These are phyloP conservation scores for Drosophila anceps DNA, from an alignment of 2,888 invertebrate species.

Conservation along the genomic window DNA sequence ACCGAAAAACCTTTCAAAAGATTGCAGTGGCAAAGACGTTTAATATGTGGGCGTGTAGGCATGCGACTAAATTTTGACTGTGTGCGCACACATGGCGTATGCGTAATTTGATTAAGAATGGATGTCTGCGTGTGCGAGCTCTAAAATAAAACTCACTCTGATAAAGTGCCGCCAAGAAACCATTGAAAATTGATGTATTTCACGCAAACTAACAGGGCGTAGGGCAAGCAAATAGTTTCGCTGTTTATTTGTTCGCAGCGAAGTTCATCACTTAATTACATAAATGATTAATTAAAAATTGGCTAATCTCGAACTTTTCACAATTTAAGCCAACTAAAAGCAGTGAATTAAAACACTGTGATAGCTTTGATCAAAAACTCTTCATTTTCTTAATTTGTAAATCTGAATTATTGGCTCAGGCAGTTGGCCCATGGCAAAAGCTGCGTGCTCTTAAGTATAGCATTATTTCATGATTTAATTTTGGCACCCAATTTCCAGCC, in stretches of 20 bases:
- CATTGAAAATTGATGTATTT: slow-evolving; percentile 10
- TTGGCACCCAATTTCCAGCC: slow-evolving; percentile 26
- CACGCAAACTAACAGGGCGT: neutral
- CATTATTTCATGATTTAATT: slow-evolving; percentile 46
- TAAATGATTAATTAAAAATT: too few species aligned
- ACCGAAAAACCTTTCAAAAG: slow-evolving; percentile 76
- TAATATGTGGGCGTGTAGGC: slow-evolving; percentile 21
- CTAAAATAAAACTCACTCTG: slow-evolving; percentile 17
- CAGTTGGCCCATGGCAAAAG: neutral
- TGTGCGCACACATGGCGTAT: slow-evolving; percentile 40
- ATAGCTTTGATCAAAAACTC: neutral
- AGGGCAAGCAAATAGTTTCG: neutral
- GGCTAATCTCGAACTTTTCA: neutral
- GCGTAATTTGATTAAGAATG: slow-evolving; percentile 57
- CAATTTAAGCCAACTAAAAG: neutral
- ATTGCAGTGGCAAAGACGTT: slow-evolving; percentile 51
- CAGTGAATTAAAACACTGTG: neutral
- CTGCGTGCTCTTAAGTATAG: slow-evolving; percentile 15
- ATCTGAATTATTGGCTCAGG: slow-evolving; percentile 7
- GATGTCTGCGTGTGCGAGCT: slow-evolving; percentile 8
- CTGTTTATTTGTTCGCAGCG: neutral
- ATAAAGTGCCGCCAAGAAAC: slow-evolving; percentile 22
- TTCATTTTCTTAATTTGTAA: slow-evolving; percentile 12
- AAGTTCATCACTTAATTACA: too few species aligned
- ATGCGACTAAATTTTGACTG: slow-evolving; percentile 14